Evolutionary conservation across 2,888 invertebrate species (phyloP).

Genomic region (Leptinotarsa peninsularis): DNA sequence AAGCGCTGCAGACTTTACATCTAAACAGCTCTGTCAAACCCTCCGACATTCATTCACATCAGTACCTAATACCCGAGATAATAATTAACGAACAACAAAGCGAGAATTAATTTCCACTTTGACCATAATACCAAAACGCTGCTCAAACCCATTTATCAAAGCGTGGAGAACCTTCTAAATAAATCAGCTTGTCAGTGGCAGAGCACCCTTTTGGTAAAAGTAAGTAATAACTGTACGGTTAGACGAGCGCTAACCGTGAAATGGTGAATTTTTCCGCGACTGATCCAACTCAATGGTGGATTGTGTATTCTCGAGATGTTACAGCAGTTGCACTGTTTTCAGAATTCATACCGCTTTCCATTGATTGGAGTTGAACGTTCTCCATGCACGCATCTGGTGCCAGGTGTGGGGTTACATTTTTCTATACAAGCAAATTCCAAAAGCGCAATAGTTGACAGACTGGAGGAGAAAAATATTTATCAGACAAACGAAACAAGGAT

Average conservation of each 20-base stretch:
- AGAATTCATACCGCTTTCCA: too few relatives aligned
- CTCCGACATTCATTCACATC: conserved; percentile 10
- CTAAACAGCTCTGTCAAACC: neutral
- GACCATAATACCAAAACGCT: conserved; percentile 26
- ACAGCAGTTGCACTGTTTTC: too few relatives aligned
- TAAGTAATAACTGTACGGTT: conserved; percentile 13
- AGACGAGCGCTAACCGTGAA: neutral
- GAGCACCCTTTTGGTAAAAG: conserved; percentile 20
- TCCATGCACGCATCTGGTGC: too few relatives aligned
- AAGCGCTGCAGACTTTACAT: neutral
- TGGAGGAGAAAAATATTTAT: too few relatives aligned
- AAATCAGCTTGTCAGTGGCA: conserved; percentile 27
- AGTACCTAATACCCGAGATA: conserved; percentile 15
- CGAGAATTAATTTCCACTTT: conserved; percentile 26
- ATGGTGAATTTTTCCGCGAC: neutral
- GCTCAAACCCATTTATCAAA: conserved; percentile 25
- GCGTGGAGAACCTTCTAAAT: conserved; percentile 24
- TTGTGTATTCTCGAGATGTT: neutral
- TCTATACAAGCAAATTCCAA: too few relatives aligned
- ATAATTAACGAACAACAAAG: conserved; percentile 25
- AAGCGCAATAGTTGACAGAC: too few relatives aligned
- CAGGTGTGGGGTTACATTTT: too few relatives aligned
- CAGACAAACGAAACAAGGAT: too few relatives aligned
- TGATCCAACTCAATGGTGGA: too few relatives aligned
- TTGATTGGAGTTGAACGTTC: too few relatives aligned